Evolutionary conservation across 1,140 invertebrate genomes (phyloP), one percentile per base, ranked within the genome.

Genomic region (Euschistus heros): DNA sequence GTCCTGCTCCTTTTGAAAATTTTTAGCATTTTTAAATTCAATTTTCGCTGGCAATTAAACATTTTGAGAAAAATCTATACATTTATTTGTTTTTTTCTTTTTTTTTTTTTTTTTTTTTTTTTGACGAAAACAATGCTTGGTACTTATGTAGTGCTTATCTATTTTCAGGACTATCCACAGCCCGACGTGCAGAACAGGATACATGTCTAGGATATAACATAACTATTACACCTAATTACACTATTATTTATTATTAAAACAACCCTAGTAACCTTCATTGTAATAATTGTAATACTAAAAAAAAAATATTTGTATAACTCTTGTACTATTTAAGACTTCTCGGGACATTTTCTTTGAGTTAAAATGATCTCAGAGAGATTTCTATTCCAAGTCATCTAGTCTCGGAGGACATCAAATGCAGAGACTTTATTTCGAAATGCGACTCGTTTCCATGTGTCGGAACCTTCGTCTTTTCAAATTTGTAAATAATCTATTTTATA

Each of bases 141-240:
- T 50, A 18, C 22, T 50, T 8, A 20, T 50, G 2, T 18, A 20
- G 3, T 37, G 7, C 27, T 50, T 30, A 33, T 64, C 13, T 52
- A 57, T 26, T 65, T 65, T 57, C 64, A 65, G 64, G 42, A 55
- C 64, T n/a, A 54, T 65, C 30, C 50, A 54, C 27, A 65, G 64
- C 54, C 63, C 63, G 17, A 65, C 64, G 6, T 65, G 64, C 54
- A 52, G 64, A 65, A 59, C 52, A 65, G 64, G 50, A 27, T 61
- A 27, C 22, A 61, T 61, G 59, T 61, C 59, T 61, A 61, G 59
- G 59, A n/a, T 61, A 61, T 61, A 61, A 61, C 27, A 61, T 50
- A 50, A 22, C 22, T 50, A 50, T 20, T 50, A 50, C 47, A 50
- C 47, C 22, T 50, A 20, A 50, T 20, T 50, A 18, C n/a, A 18